phyloP scores from a whole-genome alignment of 2,888 invertebrate genomes.

The Eretmocerus hayati region DNA sequence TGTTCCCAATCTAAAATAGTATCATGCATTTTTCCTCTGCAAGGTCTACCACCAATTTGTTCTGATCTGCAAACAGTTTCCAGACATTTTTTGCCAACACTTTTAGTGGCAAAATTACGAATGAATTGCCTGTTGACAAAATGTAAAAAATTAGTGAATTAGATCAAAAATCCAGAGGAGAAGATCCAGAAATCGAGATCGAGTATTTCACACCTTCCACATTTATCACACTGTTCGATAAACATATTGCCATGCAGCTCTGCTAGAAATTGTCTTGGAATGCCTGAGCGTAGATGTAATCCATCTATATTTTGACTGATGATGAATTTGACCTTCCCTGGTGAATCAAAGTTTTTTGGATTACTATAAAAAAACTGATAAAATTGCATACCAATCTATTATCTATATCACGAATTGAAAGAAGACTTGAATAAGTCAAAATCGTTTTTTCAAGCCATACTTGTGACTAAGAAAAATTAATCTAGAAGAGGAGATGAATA shows the following conservation, averaged over 20 bases:
- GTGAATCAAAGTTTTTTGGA: too few relatives aligned
- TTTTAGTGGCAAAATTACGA: slow-evolving; percentile 65
- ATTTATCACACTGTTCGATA: slow-evolving; percentile 84
- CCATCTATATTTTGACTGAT: slow-evolving; percentile 99
- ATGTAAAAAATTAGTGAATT: slow-evolving; percentile 26
- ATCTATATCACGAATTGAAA: too few relatives aligned
- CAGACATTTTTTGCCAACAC: slow-evolving; percentile 69
- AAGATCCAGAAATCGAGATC: too few relatives aligned
- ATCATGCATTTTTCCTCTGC: slow-evolving; percentile 82
- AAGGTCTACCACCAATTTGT: slow-evolving; percentile 59
- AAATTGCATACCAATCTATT: too few relatives aligned
- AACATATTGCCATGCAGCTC: slow-evolving; percentile 99
- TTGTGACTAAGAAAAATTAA: neutral
- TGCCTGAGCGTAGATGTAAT: slow-evolving; percentile 84
- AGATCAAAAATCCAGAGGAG: too few relatives aligned
- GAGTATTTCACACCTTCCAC: slow-evolving; percentile 58
- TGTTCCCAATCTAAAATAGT: slow-evolving; percentile 98
- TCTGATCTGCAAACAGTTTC: slow-evolving; percentile 61
- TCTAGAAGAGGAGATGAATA: neutral
- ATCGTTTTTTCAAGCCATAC: too few relatives aligned
- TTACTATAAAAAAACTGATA: neutral
- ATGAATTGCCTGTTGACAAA: slow-evolving; percentile 84
- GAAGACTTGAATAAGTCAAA: neutral
- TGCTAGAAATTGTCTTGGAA: slow-evolving; percentile 71
- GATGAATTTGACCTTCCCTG: slow-evolving; percentile 71